Conservation (phyloP, 2,113 vertebrate genomes). For the Gorsachius goisagi region DNA sequence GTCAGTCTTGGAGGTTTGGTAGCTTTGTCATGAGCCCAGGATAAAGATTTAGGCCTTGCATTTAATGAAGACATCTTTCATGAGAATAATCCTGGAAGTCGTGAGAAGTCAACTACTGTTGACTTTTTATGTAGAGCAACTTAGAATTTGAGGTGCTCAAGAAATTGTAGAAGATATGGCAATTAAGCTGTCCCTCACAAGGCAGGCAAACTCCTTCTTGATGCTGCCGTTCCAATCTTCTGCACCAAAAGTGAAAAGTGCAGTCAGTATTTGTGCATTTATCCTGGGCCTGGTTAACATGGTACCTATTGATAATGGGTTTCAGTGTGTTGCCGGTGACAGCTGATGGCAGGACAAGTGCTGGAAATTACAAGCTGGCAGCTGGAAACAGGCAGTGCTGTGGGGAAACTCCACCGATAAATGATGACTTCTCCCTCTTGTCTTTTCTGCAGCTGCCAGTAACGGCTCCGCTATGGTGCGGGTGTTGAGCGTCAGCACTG, state of each 20-base stretch:
- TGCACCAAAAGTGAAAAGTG: neutral
- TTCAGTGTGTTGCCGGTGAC: too few species aligned
- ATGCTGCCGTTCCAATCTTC: rapidly evolving
- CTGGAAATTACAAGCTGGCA: neutral
- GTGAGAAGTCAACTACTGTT: neutral
- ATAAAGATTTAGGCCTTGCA: neutral
- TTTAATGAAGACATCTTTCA: neutral
- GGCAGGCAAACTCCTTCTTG: neutral
- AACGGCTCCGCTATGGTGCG: conserved; percentile 94
- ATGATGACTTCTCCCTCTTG: neutral
- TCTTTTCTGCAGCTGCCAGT: conserved; percentile 77
- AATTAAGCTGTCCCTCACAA: neutral
- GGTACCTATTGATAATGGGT: rapidly evolving
- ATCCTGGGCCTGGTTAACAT: neutral
- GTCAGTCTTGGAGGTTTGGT: neutral
- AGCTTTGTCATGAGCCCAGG: neutral
- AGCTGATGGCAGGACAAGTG: neutral
- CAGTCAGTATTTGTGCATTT: neutral
- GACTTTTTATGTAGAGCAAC: neutral
- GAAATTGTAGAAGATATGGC: neutral
- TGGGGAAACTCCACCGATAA: neutral
- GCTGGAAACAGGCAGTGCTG: neutral
- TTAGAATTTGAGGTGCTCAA: neutral
- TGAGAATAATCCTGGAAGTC: neutral
- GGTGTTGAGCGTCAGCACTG: conserved; percentile 86